A percentile compares a stretch with the other conserved stretches of the same genome.
These are phyloP conservation scores for Alloscopus bannaensis DNA, from an alignment of 2,888 invertebrate species.

Conservation along the genomic window DNA sequence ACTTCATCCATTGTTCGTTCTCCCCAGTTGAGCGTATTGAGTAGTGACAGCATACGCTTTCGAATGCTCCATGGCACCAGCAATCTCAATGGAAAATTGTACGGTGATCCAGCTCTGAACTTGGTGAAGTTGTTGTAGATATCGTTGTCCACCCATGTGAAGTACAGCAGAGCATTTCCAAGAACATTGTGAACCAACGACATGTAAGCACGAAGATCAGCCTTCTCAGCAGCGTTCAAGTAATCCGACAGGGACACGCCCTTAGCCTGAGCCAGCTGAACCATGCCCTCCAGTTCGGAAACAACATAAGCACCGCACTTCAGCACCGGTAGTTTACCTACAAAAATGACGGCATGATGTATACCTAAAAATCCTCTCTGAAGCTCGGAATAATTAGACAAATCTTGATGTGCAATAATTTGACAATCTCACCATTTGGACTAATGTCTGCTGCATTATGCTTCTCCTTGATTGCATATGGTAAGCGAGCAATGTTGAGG, in stretches of 20 bases:
- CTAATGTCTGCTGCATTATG: slow-evolving; percentile 97
- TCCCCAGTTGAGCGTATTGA: slow-evolving; percentile 89
- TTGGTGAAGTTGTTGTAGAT: slow-evolving; percentile 84
- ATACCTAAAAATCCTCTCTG: neutral
- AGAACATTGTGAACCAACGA: slow-evolving; percentile 92
- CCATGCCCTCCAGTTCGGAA: slow-evolving; percentile 93
- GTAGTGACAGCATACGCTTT: slow-evolving; percentile 81
- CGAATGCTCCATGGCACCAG: slow-evolving; percentile 88
- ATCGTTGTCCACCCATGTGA: slow-evolving; percentile 70
- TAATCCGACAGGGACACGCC: slow-evolving; percentile 85
- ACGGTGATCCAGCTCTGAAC: slow-evolving; percentile 89
- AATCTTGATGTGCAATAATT: neutral
- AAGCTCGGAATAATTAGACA: neutral
- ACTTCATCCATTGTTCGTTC: slow-evolving; percentile 88
- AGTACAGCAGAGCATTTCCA: slow-evolving; percentile 83
- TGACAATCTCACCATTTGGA: slow-evolving; percentile 80
- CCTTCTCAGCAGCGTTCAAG: slow-evolving; percentile 85
- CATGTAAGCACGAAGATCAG: slow-evolving; percentile 96
- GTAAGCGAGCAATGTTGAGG: slow-evolving; percentile 84
- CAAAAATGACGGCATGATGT: slow-evolving; percentile 69
- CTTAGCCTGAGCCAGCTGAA: slow-evolving; percentile 76
- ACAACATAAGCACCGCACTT: slow-evolving; percentile 92
- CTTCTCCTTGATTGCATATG: slow-evolving; percentile 62
- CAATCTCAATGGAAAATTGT: slow-evolving; percentile 93
- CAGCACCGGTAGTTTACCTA: slow-evolving; percentile 93